phyloP scores from a whole-genome alignment of 2,888 invertebrate species.

The Ennomos quercinarius region DNA sequence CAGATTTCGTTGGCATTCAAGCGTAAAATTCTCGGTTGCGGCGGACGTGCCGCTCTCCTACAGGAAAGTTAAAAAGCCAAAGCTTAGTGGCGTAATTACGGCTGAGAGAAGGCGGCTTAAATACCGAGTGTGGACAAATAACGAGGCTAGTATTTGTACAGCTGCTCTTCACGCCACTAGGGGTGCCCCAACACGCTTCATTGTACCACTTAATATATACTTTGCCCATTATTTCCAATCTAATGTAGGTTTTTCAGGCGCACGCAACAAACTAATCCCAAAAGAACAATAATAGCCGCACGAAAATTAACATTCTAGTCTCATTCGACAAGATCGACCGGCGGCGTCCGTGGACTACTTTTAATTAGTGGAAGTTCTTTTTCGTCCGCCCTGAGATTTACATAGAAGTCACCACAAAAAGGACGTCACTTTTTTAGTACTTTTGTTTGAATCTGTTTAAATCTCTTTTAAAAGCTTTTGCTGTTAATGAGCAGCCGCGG shows the following conservation, averaged over 20 bases:
- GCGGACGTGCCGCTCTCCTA: constrained; percentile 48
- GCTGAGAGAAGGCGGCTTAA: constrained; percentile 63
- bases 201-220: constrained; percentile 34
- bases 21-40: constrained; percentile 55
- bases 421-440: constrained; percentile 75
- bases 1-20: constrained; percentile 58
- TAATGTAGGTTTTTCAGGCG: constrained; percentile 51
- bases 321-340: constrained; percentile 64
- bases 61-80: constrained; percentile 63
- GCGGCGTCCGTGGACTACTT: constrained; percentile 63
- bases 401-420: constrained; percentile 80
- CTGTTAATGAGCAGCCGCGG: constrained; percentile 77
- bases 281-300: constrained; percentile 60
- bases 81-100: constrained; percentile 73
- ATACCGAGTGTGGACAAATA: constrained; percentile 73
- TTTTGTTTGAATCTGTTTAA: constrained; percentile 79
- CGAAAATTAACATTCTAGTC: constrained; percentile 70
- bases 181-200: constrained; percentile 45
- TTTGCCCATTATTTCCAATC: constrained; percentile 37
- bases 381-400: constrained; percentile 71
- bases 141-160: constrained; percentile 74
- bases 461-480: constrained; percentile 77
- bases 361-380: constrained; percentile 76
- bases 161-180: constrained; percentile 59
- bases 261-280: constrained; percentile 58